Evolutionary conservation across 2,888 invertebrate genomes (phyloP), one percentile per base, ranked within the genome.

Genomic region (Punctoribates punctum): DNA sequence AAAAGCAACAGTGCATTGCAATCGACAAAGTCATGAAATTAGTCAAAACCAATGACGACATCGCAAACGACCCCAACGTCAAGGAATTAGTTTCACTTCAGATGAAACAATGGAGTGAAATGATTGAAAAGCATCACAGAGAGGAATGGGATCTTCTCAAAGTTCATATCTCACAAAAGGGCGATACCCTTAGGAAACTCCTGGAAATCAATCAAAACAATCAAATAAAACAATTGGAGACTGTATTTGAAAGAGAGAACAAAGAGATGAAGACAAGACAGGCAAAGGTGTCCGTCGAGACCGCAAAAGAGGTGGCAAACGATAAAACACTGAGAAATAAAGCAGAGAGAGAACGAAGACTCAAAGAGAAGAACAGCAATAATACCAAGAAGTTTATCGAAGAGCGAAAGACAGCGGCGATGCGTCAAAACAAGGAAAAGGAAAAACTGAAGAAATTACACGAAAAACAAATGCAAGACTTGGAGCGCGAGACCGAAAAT

Each of bases 351-450:
- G 99, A 99, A 83, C 89, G 87, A 62, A 88, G 96, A 65, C 87
- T 96, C 76, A 87, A 93, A 38, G 96, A 98, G 85, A 94, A 97
- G 84, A 96, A 96, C 82, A 95, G 96, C 83, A 97, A 96, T 84
- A 97, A 97, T 84, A 96, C 95, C 75, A 97, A 97, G 85, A 93
- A 94, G 82, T 98, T 98, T 83, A 90, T 96, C 87, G 97, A 98
- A 81, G 97, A 98, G 85, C 88, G 94, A 77, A 94, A 91, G 86
- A 89, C 89, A 42, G 90, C 91, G 74, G 90, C 90, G 76, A 92
- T 94, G 83, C 94, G 96, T 82, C 96, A 96, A 82, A 90, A 89
- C 77, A 90, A 94, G 80, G 94, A 96, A 83, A 92, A 91, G 84
- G 95, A 96, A 80, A 94, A 96, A 84, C 86, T 98, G 80, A 93